These are phyloP conservation scores for Phyllostomus discolor DNA, from an alignment of 2,113 vertebrate species.

Conservation along the genomic window DNA sequence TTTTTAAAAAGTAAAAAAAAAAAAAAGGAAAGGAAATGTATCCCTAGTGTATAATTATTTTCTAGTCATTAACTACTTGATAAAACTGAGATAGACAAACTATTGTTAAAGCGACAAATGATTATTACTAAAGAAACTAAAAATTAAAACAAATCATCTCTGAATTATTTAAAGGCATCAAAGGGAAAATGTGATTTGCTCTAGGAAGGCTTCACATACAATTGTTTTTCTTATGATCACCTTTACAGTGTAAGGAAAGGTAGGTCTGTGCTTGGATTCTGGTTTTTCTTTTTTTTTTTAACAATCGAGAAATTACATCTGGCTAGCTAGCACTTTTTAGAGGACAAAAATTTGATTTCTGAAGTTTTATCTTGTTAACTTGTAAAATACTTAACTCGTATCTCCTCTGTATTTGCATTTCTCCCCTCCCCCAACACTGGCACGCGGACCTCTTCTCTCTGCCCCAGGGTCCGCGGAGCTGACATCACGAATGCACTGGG, in stretches of 20 bases:
- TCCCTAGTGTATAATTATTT: neutral
- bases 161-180: neutral
- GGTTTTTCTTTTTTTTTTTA: neutral
- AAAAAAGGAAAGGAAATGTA: neutral
- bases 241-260: neutral
- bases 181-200: neutral
- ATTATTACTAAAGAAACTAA: neutral
- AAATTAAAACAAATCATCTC: neutral
- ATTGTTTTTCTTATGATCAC: neutral
- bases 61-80: neutral
- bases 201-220: neutral
- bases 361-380: conserved; percentile 8
- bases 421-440: neutral
- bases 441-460: neutral
- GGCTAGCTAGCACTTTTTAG: neutral
- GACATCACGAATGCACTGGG: neutral
- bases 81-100: neutral
- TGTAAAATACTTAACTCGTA: neutral
- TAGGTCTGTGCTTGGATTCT: neutral
- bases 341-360: neutral
- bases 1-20: too few species aligned
- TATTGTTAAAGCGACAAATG: neutral
- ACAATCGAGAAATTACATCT: neutral
- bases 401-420: neutral
- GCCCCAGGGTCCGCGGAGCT: neutral